Base-by-base conservation (phyloP, 2,888 invertebrate genomes). In the Andrena chrysosceles region DNA sequence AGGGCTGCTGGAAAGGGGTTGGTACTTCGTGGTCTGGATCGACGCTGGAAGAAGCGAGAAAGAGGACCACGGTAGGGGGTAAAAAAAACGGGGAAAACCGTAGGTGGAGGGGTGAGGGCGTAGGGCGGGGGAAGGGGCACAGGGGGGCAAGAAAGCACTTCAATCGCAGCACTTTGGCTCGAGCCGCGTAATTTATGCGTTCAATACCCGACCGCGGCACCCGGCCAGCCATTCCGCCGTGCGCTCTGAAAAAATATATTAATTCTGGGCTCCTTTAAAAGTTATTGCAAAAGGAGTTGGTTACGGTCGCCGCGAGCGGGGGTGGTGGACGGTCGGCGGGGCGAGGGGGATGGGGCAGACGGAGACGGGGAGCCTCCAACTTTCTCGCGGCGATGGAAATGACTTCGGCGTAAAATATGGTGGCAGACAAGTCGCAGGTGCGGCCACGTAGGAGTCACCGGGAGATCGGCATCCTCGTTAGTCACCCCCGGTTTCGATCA, bases 131-230 rank as follows among this genome's bases (percentile, higher is more conserved):
- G 31, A 64, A 5, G 29, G 29, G 33, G 29, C 60, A 52, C 7
- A 69, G 31, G 33, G 60, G 59, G 67, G 77, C 60, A 84, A 82
- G 82, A 87, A 88, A 85, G 87, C 85, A 89, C 88, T 90, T 88
- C 88, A 83, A 89, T 89, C 89, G 88, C 84, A 84, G 84, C 83
- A 84, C 88, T 90, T 88, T 88, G 84, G 86, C 83, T 80, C 66
- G 81, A 80, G 85, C 85, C 86, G 85, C 81, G 87, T 91, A 91
- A 92, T 91, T 91, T 90, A 91, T 90, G 91, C 91, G 89, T 90
- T 89, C 89, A 90, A 90, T 90, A 90, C 87, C 89, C 77, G 85
- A 87, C 86, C 86, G 85, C 71, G 79, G 81, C 79, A 69, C 72
- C 59, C 69, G 81, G 73, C 81, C 81, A 83, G 75, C 73, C 66